Evolutionary conservation across 2,888 invertebrate species (phyloP).

Genomic region (Pristionchus exspectatus): DNA sequence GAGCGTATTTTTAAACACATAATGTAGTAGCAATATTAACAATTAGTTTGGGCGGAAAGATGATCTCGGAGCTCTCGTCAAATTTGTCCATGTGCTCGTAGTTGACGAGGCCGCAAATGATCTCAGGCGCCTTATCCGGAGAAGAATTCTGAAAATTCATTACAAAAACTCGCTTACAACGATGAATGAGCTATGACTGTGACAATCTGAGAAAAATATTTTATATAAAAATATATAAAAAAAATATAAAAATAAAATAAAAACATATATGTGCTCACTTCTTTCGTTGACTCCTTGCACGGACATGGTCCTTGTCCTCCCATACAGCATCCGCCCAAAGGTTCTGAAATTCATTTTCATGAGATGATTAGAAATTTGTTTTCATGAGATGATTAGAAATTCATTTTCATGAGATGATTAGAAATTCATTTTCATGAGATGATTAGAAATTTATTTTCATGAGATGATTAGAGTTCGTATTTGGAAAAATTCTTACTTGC

Average conservation of each 20-base stretch:
- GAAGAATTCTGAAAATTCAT: constrained; percentile 50
- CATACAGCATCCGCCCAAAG: constrained; percentile 38
- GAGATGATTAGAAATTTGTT: not conserved
- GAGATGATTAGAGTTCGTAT: too few species aligned
- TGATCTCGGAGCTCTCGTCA: constrained; percentile 90
- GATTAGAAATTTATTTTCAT: not conserved
- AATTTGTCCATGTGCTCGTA: constrained; percentile 80
- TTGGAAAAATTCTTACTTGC: too few species aligned
- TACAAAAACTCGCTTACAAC: too few species aligned
- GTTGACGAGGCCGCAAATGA: constrained; percentile 52
- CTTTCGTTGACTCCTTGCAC: constrained; percentile 46
- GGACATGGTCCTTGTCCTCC: constrained; percentile 51
- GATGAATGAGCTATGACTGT: too few species aligned
- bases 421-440: not conserved
- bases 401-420: not conserved
- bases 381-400: not conserved
- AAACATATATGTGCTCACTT: not conserved
- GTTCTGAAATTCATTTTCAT: not conserved
- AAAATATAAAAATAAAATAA: not conserved
- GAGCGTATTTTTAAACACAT: not conserved
- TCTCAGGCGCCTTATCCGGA: not conserved
- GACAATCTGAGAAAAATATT: too few species aligned
- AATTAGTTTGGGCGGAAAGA: constrained; percentile 91
- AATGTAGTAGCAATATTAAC: constrained; percentile 76
- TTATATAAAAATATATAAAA: too few species aligned